These are phyloP conservation scores for Drosophila prosaltans DNA, from an alignment of 1,140 invertebrate genomes.

Conservation along the genomic window DNA sequence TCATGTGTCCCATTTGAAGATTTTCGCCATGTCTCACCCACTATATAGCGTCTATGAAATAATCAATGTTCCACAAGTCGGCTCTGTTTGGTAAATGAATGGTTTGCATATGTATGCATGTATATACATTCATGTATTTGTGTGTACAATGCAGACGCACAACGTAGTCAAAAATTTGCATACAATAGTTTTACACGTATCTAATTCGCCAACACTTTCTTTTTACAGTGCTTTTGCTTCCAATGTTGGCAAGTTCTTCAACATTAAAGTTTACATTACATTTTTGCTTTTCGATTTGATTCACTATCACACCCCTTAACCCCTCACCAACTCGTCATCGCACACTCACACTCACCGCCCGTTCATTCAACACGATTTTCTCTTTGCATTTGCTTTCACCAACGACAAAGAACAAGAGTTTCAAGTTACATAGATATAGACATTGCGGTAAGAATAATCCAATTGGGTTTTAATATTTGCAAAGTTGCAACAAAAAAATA, in stretches of 20 bases:
- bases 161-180: slow-evolving; percentile 24
- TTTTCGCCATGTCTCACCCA: neutral
- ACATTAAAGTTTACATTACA: slow-evolving; percentile 23
- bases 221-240: slow-evolving; percentile 24
- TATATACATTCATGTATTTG: slow-evolving; percentile 23
- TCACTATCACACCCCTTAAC: slow-evolving; percentile 26
- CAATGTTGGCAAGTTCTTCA: slow-evolving; percentile 24
- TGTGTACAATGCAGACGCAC: slow-evolving; percentile 14
- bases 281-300: slow-evolving; percentile 8
- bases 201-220: slow-evolving; percentile 42
- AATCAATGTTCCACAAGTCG: slow-evolving; percentile 29
- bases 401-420: slow-evolving; percentile 43
- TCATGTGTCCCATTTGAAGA: neutral
- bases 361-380: slow-evolving; percentile 41
- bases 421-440: slow-evolving; percentile 26
- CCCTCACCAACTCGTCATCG: neutral
- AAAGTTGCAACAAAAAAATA: slow-evolving; percentile 35
- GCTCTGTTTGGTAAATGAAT: slow-evolving; percentile 20
- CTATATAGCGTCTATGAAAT: slow-evolving; percentile 11
- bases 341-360: slow-evolving; percentile 43
- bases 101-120: neutral
- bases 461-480: slow-evolving; percentile 26
- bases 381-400: slow-evolving; percentile 17
- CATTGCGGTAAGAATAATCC: slow-evolving; percentile 24
- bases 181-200: slow-evolving; percentile 27